Conservation (phyloP, 2,113 vertebrate species). For the Mellivora capensis region DNA sequence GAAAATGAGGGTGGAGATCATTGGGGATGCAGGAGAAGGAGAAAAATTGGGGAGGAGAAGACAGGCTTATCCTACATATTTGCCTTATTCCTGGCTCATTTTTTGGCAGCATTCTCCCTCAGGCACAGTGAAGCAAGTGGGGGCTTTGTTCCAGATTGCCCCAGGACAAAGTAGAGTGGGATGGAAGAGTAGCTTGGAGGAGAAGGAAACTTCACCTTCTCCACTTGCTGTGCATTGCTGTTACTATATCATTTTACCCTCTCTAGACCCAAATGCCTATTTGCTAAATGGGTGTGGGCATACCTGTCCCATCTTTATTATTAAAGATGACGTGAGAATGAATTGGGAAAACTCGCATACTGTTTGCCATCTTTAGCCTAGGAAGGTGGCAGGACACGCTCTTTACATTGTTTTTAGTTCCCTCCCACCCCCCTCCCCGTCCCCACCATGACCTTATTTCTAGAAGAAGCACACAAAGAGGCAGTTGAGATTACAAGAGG, state of each 20-base stretch:
- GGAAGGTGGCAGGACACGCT: neutral
- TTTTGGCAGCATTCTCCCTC: neutral
- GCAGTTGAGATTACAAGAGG: constrained; percentile 5
- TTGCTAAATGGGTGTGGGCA: neutral
- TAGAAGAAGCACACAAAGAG: neutral
- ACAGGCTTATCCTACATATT: neutral
- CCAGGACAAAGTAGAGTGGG: neutral
- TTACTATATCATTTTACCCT: constrained; percentile 9
- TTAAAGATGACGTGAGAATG: neutral
- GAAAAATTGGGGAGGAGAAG: neutral
- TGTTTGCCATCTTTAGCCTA: neutral
- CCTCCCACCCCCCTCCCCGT: neutral
- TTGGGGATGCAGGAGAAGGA: neutral
- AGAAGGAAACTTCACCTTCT: neutral
- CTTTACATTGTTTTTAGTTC: constrained; percentile 8
- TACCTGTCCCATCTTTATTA: neutral
- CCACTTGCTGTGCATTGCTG: neutral
- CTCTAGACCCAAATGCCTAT: neutral
- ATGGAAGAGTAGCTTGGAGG: neutral
- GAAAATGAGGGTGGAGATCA: neutral
- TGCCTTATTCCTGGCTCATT: neutral
- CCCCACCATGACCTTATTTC: neutral
- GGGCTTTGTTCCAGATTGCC: neutral
- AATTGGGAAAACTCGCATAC: neutral
- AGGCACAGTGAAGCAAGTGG: constrained; percentile 17